Evolutionary conservation across 2,888 invertebrate genomes (phyloP), one percentile per base, ranked within the genome.

Genomic region (Heliconius ismenius): DNA sequence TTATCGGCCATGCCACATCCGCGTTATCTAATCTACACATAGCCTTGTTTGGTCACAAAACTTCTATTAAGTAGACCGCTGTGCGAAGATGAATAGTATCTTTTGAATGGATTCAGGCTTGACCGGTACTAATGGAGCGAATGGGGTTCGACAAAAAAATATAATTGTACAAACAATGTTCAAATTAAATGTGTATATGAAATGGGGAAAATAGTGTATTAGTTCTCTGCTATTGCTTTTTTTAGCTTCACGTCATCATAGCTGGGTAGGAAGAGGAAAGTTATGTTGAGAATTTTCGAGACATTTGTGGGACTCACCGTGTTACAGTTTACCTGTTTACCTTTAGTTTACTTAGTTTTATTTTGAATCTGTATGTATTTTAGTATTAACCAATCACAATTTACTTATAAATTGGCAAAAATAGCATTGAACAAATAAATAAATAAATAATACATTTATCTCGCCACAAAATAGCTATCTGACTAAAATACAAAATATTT

Each of bases 41-140:
- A 43, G 60, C 70, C 75, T 79, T 70, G 78, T 78, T 75, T 49
- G 76, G 74, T 77, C 74, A 84, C 83, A 87, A 86, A 87, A 86
- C 85, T 80, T 84, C 87, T 87, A 89, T 85, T 85, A 86, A 86
- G 84, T 85, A 83, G 86, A 86, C 81, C 86, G 84, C 86, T 86
- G 84, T 83, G 84, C 84, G 85, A 81, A 79, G 84, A 86, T 89
- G 89, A 89, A 83, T 83, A 77, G 81, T 83, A 83, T 77, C 75
- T 84, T 85, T 75, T 73, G 74, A 81, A 75, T 79, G 73, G 74
- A 65, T 69, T 69, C 64, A 68, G 28, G 72, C 79, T 75, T 75
- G 79, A 78, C 80, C 80, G 75, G 75, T 70, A 69, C 80, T 81
- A 79, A 80, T 79, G 70, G 73, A 69, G 72, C 76, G 58, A 78